These are phyloP conservation scores for Parauchenoglanis punctatus DNA, from an alignment of 2,797 vertebrate species.

Conservation along the genomic window DNA sequence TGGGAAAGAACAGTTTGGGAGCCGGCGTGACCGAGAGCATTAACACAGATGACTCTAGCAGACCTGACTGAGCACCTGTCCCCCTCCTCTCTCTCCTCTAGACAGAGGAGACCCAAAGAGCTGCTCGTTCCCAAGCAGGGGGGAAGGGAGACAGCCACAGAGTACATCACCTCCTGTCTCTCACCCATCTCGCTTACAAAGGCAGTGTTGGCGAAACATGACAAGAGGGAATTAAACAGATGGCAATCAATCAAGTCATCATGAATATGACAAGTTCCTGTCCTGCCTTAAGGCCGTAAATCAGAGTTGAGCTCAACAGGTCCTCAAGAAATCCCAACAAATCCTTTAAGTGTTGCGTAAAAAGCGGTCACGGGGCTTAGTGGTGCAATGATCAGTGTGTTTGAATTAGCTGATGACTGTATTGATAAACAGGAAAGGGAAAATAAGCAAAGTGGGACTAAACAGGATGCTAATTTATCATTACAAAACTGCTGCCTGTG, in stretches of 20 bases:
- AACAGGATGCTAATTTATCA: conserved; percentile 22
- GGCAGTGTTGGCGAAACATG: conserved; percentile 43
- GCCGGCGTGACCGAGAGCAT: conserved; percentile 62
- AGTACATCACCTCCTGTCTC: conserved; percentile 37
- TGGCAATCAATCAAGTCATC: conserved; percentile 50
- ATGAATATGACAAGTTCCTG: conserved; percentile 39
- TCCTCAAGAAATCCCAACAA: neutral
- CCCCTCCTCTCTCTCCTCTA: conserved; percentile 48
- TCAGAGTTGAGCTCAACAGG: neutral
- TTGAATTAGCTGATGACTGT: conserved; percentile 16
- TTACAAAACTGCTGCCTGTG: neutral
- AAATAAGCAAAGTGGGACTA: conserved; percentile 23
- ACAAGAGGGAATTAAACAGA: conserved; percentile 56
- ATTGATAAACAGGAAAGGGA: conserved; percentile 17
- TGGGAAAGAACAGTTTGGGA: conserved; percentile 61
- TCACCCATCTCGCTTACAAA: conserved; percentile 38
- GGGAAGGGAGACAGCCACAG: conserved; percentile 6
- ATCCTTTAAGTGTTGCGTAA: neutral
- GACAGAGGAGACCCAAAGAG: conserved; percentile 44
- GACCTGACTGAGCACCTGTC: conserved; percentile 64
- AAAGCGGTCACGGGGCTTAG: neutral
- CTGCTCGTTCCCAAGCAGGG: conserved; percentile 31
- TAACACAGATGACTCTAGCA: conserved; percentile 67
- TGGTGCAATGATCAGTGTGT: neutral
- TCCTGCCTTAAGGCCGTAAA: neutral